Conservation (phyloP, 2,797 vertebrate genomes). For the Eptatretus atami region DNA sequence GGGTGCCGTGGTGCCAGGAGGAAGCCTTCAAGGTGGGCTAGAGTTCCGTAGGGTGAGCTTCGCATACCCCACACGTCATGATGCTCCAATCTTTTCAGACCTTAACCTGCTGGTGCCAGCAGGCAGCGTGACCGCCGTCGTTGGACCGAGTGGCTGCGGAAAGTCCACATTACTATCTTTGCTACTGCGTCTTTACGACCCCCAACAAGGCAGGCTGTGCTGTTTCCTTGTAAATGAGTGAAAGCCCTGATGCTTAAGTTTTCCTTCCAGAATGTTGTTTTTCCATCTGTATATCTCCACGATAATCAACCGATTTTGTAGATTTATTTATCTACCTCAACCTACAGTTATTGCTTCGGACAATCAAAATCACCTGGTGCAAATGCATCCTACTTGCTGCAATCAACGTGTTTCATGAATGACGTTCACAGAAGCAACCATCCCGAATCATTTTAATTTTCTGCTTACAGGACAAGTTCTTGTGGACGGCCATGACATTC, state of each 20-base stretch:
- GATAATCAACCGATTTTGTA: no score
- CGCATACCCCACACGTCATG: slow-evolving; percentile 47
- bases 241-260: no score
- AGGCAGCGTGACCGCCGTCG: slow-evolving; percentile 53
- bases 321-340: no score
- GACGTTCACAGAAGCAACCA: no score
- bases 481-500: slow-evolving; percentile 42
- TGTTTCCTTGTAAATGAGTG: no score
- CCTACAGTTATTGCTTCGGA: no score
- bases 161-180: slow-evolving; percentile 70
- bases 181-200: slow-evolving; percentile 50
- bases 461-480: slow-evolving; percentile 4
- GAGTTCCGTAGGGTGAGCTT: slow-evolving; percentile 44
- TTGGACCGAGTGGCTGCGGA: slow-evolving; percentile 64
- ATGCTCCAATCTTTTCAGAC: slow-evolving; percentile 34
- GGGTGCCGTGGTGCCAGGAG: slow-evolving; percentile 23
- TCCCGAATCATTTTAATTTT: no score
- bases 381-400: no score
- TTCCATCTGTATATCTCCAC: no score
- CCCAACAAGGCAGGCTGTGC: slow-evolving; percentile 18
- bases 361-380: no score
- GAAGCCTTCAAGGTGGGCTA: slow-evolving; percentile 36
- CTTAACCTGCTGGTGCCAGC: slow-evolving; percentile 47
- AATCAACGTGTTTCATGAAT: no score
- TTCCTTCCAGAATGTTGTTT: no score